These are phyloP conservation scores for Henricia sp. DNA, from an alignment of 53 echinoderm and acorn worm species.

Conservation along the genomic window DNA sequence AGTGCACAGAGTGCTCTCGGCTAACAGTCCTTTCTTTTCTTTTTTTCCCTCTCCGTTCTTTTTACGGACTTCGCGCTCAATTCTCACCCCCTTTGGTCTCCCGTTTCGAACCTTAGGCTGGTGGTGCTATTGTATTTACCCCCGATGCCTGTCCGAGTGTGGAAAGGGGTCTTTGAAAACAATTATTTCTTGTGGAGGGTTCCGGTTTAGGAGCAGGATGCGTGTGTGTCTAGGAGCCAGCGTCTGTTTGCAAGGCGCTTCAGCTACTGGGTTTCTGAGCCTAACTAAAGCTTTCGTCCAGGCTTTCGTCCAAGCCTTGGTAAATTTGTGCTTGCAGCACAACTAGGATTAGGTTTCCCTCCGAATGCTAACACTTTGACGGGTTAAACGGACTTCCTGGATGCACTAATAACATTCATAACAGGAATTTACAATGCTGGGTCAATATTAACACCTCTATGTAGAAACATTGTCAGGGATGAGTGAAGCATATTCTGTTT, in stretches of 20 bases:
- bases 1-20: constrained; percentile 46
- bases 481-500: neutral
- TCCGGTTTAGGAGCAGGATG: constrained; percentile 41
- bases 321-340: constrained; percentile 31
- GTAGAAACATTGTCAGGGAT: neutral
- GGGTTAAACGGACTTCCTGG: constrained; percentile 53
- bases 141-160: constrained; percentile 26
- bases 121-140: constrained; percentile 45
- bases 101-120: constrained; percentile 39
- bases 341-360: constrained; percentile 47
- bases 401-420: neutral
- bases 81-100: constrained; percentile 18
- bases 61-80: neutral
- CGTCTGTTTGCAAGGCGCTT: constrained; percentile 1
- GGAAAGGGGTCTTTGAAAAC: constrained; percentile 50
- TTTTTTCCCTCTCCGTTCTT: neutral
- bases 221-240: constrained; percentile 41
- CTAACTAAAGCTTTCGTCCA: no score
- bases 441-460: constrained; percentile 48
- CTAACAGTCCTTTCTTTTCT: neutral
- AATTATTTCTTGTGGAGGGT: constrained; percentile 62
- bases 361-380: constrained; percentile 54
- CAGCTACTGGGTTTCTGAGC: constrained; percentile 32
- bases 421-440: constrained; percentile 1
- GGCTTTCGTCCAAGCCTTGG: no score